These are phyloP conservation scores for Antennarius striatus DNA, from an alignment of 2,113 vertebrate species.

Conservation along the genomic window DNA sequence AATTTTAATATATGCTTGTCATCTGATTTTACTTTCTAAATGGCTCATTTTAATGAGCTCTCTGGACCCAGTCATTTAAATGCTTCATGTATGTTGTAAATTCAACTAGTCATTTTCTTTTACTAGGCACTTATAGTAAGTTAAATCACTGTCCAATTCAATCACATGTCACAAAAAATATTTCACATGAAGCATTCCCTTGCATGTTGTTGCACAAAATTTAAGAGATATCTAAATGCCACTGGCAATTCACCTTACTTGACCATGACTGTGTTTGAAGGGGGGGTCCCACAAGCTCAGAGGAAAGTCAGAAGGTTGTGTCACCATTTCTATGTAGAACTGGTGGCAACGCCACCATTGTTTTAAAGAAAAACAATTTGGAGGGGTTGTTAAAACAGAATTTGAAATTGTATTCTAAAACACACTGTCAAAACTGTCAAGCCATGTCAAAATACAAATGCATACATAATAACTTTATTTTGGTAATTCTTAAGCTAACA, in stretches of 20 bases:
- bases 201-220: conserved; percentile 37
- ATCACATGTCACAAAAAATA: conserved; percentile 40
- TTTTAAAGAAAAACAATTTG: too few species aligned
- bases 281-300: neutral
- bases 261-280: neutral
- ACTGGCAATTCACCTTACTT: conserved; percentile 35
- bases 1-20: conserved; percentile 13
- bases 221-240: conserved; percentile 52
- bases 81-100: conserved; percentile 56
- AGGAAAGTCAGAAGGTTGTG: too few species aligned
- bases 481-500: neutral
- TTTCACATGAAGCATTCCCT: conserved; percentile 34
- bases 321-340: too few species aligned
- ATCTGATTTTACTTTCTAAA: conserved; percentile 42
- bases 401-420: too few species aligned
- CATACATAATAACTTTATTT: too few species aligned
- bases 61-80: conserved; percentile 60
- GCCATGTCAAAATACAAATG: too few species aligned
- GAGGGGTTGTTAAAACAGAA: too few species aligned
- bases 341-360: too few species aligned
- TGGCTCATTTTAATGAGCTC: conserved; percentile 56
- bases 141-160: conserved; percentile 61
- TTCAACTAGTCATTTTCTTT: conserved; percentile 63
- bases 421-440: too few species aligned
- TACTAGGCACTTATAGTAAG: conserved; percentile 65